phyloP scores from a whole-genome alignment of 2,113 vertebrate species.

The Misgurnus anguillicaudatus region DNA sequence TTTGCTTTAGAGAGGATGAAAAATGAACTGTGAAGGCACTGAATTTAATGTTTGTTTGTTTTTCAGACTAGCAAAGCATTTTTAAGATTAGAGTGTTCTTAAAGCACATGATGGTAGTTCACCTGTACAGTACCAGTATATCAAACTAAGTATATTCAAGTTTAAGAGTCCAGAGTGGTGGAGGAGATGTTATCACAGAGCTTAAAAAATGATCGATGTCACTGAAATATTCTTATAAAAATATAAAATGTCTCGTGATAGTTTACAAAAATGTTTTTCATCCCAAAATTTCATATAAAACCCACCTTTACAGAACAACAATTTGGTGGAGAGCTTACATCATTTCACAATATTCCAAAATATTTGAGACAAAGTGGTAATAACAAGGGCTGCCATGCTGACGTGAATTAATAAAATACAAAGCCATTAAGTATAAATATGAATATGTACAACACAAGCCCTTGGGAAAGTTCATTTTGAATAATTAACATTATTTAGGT shows the following conservation, averaged over 20 bases:
- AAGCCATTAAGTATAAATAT: slow-evolving; percentile 74
- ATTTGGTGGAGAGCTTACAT: slow-evolving; percentile 46
- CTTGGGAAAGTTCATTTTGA: slow-evolving; percentile 41
- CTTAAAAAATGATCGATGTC: background rate
- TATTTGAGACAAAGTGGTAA: slow-evolving; percentile 42
- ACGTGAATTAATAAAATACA: slow-evolving; percentile 57
- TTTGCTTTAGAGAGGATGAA: slow-evolving; percentile 10
- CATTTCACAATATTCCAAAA: slow-evolving; percentile 37
- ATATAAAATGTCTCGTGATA: slow-evolving; percentile 22
- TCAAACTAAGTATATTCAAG: slow-evolving; percentile 45
- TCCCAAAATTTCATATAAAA: slow-evolving; percentile 39
- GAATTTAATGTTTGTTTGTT: background rate
- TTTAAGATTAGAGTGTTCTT: slow-evolving; percentile 4
- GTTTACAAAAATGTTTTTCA: slow-evolving; percentile 9
- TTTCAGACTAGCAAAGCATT: slow-evolving; percentile 28
- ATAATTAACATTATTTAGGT: background rate
- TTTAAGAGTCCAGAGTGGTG: slow-evolving; percentile 39
- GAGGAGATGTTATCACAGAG: slow-evolving; percentile 25
- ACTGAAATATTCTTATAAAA: slow-evolving; percentile 34
- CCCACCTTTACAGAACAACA: slow-evolving; percentile 50
- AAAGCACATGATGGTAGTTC: slow-evolving; percentile 23
- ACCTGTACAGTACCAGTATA: slow-evolving; percentile 30
- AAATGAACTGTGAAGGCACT: slow-evolving; percentile 15
- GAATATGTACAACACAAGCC: slow-evolving; percentile 77
- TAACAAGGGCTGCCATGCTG: slow-evolving; percentile 45